Percentiles rank a stretch among this genome's conserved stretches.
These are phyloP conservation scores for Baryphthengus martii DNA, from an alignment of 2,113 vertebrate genomes.

Conservation along the genomic window DNA sequence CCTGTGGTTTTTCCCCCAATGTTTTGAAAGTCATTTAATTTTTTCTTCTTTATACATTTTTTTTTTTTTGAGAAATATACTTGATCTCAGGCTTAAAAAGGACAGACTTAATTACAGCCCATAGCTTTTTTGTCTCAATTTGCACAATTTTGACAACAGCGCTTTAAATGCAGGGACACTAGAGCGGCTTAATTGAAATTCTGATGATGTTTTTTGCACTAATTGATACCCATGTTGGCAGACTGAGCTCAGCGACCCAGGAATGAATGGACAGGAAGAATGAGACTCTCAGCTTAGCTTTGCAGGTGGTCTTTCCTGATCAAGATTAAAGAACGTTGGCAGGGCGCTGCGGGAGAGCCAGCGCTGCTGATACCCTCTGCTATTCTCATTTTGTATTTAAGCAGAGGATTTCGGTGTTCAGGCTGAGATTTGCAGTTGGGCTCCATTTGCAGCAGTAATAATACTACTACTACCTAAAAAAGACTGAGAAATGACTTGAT, in stretches of 20 bases:
- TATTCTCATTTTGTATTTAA: slow-evolving; percentile 35
- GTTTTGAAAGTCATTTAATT: slow-evolving; percentile 45
- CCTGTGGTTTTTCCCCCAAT: neutral
- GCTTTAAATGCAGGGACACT: slow-evolving; percentile 36
- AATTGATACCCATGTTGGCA: slow-evolving; percentile 66
- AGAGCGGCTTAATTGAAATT: slow-evolving; percentile 58
- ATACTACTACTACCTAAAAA: slow-evolving; percentile 24
- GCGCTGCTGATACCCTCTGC: slow-evolving; percentile 8
- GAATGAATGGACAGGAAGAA: slow-evolving; percentile 67
- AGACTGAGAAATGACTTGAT: slow-evolving; percentile 48
- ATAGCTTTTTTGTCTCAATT: slow-evolving; percentile 50
- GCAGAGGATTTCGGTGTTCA: slow-evolving; percentile 34
- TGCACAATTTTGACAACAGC: slow-evolving; percentile 56
- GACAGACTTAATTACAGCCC: slow-evolving; percentile 44
- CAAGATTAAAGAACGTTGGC: slow-evolving; percentile 60
- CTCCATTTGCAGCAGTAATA: slow-evolving; percentile 36
- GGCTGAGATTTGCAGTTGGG: slow-evolving; percentile 17
- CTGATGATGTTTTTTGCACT: slow-evolving; percentile 55
- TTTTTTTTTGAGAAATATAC: neutral
- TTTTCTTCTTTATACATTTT: neutral
- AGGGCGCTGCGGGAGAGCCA: slow-evolving; percentile 45
- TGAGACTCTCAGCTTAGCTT: slow-evolving; percentile 66
- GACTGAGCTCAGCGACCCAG: slow-evolving; percentile 60
- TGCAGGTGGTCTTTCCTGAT: slow-evolving; percentile 60
- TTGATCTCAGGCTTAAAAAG: slow-evolving; percentile 26